Conservation (phyloP, 1,140 invertebrate species). For the Augochlora pura region DNA sequence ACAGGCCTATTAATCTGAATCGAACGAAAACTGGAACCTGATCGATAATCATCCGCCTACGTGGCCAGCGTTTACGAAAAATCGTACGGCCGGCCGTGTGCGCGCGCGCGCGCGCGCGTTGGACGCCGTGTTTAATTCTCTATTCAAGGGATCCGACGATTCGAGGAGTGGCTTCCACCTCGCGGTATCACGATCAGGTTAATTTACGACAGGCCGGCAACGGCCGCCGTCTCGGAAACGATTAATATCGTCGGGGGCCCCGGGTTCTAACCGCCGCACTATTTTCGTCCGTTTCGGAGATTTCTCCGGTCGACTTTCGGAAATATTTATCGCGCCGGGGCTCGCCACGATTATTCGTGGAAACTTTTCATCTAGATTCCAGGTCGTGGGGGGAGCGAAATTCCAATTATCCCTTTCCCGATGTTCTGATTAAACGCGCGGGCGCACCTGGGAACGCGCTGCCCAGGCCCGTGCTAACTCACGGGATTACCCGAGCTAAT, state of each 20-base stretch:
- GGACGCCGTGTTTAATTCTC: not conserved
- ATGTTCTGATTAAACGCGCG: not conserved
- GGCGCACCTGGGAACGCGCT: not conserved
- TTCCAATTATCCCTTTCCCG: not conserved
- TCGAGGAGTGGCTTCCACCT: slow-evolving; percentile 27
- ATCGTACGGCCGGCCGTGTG: not conserved
- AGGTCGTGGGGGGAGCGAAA: not conserved
- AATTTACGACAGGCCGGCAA: slow-evolving; percentile 41
- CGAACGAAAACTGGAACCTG: not conserved
- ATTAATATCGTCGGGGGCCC: slow-evolving; percentile 26
- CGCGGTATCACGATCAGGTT: slow-evolving; percentile 37
- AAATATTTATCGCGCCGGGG: not conserved
- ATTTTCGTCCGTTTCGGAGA: slow-evolving; percentile 26
- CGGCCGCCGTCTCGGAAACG: slow-evolving; percentile 13
- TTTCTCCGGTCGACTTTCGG: slow-evolving; percentile 26
- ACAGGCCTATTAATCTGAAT: not conserved
- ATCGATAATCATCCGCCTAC: not conserved
- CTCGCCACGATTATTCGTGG: not conserved
- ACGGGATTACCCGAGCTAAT: not conserved
- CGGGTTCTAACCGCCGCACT: not conserved
- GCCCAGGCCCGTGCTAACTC: not conserved
- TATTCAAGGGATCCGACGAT: slow-evolving; percentile 6
- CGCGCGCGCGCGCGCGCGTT: too few relatives aligned
- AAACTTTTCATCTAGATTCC: not conserved
- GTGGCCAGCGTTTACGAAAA: not conserved